Base-by-base conservation (phyloP, 2,113 vertebrate species). In the Lagopus muta region DNA sequence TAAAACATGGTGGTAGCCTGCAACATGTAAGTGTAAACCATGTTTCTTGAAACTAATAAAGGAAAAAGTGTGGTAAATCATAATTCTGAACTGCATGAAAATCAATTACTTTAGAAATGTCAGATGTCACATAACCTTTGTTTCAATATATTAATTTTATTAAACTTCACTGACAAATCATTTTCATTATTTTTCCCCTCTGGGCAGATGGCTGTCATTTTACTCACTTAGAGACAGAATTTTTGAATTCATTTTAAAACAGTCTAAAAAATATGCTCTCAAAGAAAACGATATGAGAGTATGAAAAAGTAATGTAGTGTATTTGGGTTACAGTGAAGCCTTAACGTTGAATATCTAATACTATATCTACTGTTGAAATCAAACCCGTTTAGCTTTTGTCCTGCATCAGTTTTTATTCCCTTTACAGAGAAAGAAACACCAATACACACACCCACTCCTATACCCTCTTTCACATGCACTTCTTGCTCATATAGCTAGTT, bases 81-180 rank as follows among this genome's bases (percentile, higher is more conserved):
- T 69, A 84, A 64, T 40, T 83, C 42, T 57, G 25, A 86, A 20
- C 52, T 71, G 22, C 52, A 89, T 90, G 50, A 40, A 96, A 93
- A 91, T 92, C 5, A 90, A 88, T 94, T 92, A 82, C 70, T 95
- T 83, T 45, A 84, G 72, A 82, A 93, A 69, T 86, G 95, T 88
- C 66, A 66, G n/a, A 70, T 94, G 85, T 91, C 86, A 88, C 34
- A 74, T 79, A 65, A 80, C 43, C 62, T 87, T 93, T 86, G 7
- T 88, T 94, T 92, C 70, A 77, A 90, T 73, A 27, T 91, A 82
- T 92, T 95, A 75, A 89, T 94, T 93, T 95, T 73, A 91, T 92
- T 95, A 88, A 86, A 83, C 19, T 80, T 90, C 2, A 0, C 52
- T 90, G 73, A 76, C 73, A 82, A 43, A 90, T 81, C 2, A 84